Percentiles rank a stretch among this genome's conserved stretches.
Evolutionary conservation across 2,113 vertebrate genomes (phyloP).

Genomic region (Eclectus roratus): DNA sequence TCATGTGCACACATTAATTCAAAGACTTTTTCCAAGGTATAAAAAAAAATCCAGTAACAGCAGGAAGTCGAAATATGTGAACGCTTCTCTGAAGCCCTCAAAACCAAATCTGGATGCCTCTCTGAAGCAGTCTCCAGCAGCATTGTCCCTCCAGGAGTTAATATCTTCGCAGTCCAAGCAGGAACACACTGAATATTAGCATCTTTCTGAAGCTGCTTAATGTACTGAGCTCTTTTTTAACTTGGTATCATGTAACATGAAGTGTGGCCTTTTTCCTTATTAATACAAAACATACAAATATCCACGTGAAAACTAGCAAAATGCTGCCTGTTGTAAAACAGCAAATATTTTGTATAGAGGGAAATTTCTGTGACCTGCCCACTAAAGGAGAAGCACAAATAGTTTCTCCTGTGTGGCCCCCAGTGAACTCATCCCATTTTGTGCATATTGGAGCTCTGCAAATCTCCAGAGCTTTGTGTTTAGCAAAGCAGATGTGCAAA

Average conservation of each 20-base stretch:
- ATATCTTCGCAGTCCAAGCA: background rate
- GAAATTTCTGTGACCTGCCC: background rate
- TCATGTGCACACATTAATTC: background rate
- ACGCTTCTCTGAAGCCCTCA: background rate
- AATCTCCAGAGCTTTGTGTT: background rate
- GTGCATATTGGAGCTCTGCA: background rate
- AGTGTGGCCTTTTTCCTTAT: background rate
- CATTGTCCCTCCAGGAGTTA: background rate
- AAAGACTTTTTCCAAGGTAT: background rate
- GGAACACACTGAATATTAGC: background rate
- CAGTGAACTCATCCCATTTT: background rate
- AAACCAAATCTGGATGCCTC: background rate
- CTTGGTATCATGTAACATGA: background rate
- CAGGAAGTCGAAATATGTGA: background rate
- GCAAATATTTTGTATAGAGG: background rate
- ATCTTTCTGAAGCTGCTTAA: background rate
- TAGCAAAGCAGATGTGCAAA: slow-evolving; percentile 50
- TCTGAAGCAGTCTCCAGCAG: background rate
- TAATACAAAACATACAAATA: background rate
- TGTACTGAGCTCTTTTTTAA: background rate
- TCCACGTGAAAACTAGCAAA: background rate
- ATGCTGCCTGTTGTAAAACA: background rate
- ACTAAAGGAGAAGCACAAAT: background rate
- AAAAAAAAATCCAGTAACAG: background rate
- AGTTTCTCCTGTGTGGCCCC: background rate